These are phyloP conservation scores for Amazonetta brasiliensis DNA, from an alignment of 2,797 vertebrate species.

Conservation along the genomic window DNA sequence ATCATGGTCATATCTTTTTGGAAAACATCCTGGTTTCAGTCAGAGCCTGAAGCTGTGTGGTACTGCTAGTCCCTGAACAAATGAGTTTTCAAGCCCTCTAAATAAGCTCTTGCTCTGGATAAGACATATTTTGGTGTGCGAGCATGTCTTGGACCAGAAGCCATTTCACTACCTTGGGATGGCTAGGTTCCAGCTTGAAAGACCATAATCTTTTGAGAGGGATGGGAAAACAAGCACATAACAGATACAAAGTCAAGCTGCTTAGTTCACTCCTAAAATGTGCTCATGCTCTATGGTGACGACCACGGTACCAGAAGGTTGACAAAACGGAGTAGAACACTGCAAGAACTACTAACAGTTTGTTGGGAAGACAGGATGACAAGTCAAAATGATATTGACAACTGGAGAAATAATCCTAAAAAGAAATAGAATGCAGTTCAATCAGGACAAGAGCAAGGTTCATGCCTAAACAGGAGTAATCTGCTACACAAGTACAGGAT, in stretches of 20 bases:
- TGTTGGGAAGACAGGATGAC: neutral
- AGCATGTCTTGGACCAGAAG: conserved; percentile 37
- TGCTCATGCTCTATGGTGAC: neutral
- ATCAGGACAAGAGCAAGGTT: neutral
- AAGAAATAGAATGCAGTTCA: neutral
- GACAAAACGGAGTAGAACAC: neutral
- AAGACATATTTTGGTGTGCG: conserved; percentile 3
- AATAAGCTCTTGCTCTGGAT: conserved; percentile 26
- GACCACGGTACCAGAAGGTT: neutral
- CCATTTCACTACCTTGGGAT: conserved; percentile 20
- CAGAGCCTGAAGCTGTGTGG: conserved; percentile 19
- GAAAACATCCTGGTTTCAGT: neutral
- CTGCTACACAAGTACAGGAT: neutral
- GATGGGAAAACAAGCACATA: neutral
- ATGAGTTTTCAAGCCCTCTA: conserved; percentile 28
- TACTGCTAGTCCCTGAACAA: conserved; percentile 37
- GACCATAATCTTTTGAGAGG: neutral
- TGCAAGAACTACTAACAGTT: neutral
- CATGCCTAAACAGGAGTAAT: neutral
- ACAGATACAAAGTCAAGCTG: neutral
- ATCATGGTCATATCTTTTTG: neutral
- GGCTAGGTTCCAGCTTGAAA: conserved; percentile 48
- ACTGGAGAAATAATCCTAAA: neutral
- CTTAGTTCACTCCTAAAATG: neutral
- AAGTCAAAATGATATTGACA: neutral